Evolutionary conservation across 2,888 invertebrate genomes (phyloP).

Genomic region (Corythucha ciliata): DNA sequence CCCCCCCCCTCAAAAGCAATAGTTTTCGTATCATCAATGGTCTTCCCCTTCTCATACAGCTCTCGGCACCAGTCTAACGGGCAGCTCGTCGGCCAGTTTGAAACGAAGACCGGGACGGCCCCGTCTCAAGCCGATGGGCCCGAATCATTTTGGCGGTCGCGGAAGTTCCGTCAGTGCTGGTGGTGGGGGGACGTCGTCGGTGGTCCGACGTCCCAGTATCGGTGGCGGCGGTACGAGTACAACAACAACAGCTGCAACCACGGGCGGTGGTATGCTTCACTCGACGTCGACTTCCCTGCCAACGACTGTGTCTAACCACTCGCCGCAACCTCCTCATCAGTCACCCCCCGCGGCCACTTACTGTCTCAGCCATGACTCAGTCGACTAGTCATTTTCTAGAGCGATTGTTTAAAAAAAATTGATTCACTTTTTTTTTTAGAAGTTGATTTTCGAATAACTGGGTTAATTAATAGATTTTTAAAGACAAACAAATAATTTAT

Average conservation of each 20-base stretch:
- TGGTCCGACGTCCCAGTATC: no score
- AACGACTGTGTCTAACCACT: no score
- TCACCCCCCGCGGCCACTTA: conserved; percentile 4
- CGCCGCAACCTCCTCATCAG: background rate
- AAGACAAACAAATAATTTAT: no score
- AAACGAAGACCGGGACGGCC: conserved; percentile 61
- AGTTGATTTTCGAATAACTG: no score
- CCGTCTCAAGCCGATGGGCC: conserved; percentile 55
- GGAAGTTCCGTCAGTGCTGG: conserved; percentile 41
- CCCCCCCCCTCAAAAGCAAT: background rate
- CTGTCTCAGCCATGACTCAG: no score
- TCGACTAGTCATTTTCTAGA: conserved; percentile 18
- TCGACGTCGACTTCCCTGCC: no score
- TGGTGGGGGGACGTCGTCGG: conserved; percentile 19
- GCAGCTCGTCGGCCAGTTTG: conserved; percentile 34
- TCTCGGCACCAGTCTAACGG: conserved; percentile 23
- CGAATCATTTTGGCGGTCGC: conserved; percentile 54
- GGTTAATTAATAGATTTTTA: no score
- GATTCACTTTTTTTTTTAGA: no score
- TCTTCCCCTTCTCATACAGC: conserved; percentile 16
- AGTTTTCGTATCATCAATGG: conserved; percentile 30
- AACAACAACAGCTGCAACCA: no score
- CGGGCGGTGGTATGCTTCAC: no score
- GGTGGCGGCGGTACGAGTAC: no score
- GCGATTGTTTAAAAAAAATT: no score